A percentile compares a stretch with the other conserved stretches of the same genome.
These are phyloP conservation scores for Poecilia velifera DNA, from an alignment of 2,797 vertebrate species.

Conservation along the genomic window DNA sequence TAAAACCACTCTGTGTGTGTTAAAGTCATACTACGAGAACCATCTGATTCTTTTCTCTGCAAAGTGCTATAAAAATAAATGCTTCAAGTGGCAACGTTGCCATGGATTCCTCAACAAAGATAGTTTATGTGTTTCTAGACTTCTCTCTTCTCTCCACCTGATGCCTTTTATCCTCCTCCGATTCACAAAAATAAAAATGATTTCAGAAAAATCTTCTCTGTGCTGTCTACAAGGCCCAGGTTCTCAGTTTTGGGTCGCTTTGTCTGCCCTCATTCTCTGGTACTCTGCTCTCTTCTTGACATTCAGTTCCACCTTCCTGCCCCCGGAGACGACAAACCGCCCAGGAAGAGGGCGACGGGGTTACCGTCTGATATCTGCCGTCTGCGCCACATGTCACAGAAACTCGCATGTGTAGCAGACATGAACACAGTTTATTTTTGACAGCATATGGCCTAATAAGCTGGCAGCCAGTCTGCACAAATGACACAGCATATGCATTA, in stretches of 20 bases:
- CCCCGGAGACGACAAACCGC: constrained; percentile 33
- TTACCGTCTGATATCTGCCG: constrained; percentile 20
- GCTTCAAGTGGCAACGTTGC: constrained; percentile 50
- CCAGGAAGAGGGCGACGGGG: constrained; percentile 22
- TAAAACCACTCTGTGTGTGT: constrained; percentile 12
- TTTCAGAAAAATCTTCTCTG: background rate
- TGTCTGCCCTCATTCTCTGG: background rate
- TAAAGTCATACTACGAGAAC: constrained; percentile 12
- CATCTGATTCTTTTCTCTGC: constrained; percentile 53
- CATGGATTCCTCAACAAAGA: constrained; percentile 46
- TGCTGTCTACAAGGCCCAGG: background rate
- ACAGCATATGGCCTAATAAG: constrained; percentile 5
- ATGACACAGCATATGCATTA: constrained; percentile 21
- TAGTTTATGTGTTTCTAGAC: constrained; percentile 32
- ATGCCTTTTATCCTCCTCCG: constrained; percentile 16
- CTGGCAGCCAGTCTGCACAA: constrained; percentile 2
- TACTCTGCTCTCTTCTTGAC: background rate
- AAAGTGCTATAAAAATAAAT: constrained; percentile 27
- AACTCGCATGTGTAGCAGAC: background rate
- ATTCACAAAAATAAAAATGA: constrained; percentile 22
- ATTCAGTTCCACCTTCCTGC: constrained; percentile 8
- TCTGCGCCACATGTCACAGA: constrained; percentile 21
- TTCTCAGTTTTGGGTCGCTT: background rate
- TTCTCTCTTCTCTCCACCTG: constrained; percentile 8
- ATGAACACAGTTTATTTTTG: constrained; percentile 24